A percentile compares a stretch with the other conserved stretches of the same genome.
Conservation (phyloP, 2,888 invertebrate species). For the Autographa pulchrina region DNA sequence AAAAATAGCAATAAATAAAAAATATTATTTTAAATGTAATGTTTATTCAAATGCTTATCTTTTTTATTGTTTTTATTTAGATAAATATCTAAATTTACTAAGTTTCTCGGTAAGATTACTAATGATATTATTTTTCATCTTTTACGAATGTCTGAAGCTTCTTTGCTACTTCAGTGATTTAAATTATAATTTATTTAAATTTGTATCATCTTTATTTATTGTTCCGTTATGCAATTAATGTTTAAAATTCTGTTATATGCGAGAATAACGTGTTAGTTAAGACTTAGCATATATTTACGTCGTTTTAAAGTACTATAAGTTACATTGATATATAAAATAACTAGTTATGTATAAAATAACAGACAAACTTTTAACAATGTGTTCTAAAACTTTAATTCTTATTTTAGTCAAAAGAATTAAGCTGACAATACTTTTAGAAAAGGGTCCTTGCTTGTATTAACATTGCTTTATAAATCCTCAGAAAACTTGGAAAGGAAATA, state of each 20-base stretch:
- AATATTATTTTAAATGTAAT: conserved; percentile 45
- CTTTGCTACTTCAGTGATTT: conserved; percentile 42
- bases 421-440: too few species aligned
- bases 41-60: conserved; percentile 23
- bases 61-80: conserved; percentile 20
- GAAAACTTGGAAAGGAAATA: too few species aligned
- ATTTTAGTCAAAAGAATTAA: neutral
- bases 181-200: conserved; percentile 57
- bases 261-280: conserved; percentile 23
- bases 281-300: conserved; percentile 17
- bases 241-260: conserved; percentile 27
- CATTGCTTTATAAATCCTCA: too few species aligned
- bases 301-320: conserved; percentile 2
- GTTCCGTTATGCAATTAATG: conserved; percentile 43
- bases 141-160: conserved; percentile 33
- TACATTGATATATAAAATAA: neutral
- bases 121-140: conserved; percentile 37
- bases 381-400: neutral
- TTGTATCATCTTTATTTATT: conserved; percentile 47
- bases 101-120: conserved; percentile 16
- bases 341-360: neutral
- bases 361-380: neutral
- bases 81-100: conserved; percentile 8
- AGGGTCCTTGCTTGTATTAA: too few species aligned
- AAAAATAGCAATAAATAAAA: conserved; percentile 41